Evolutionary conservation across 2,113 vertebrate species (phyloP), one percentile per base, ranked within the genome.

Genomic region (Polypterus bichir): DNA sequence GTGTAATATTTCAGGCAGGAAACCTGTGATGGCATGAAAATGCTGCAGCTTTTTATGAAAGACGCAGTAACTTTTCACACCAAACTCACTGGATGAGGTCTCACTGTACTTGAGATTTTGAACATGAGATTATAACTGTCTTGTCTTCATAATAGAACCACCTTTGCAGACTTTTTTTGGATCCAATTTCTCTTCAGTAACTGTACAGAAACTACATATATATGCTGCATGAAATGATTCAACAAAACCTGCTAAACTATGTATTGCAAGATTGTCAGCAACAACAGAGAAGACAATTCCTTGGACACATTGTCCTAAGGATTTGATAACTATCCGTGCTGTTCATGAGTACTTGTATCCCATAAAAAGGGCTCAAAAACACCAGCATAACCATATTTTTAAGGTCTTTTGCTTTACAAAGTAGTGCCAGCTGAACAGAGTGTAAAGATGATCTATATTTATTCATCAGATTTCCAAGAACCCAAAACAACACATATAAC

Each of bases 241-340:
- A 3, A 68, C 59, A 70, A 69, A 73, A 5, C 56, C 64, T 8
- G 62, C 69, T 51, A 73, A 59, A 0, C 65, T 60, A 62, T 66
- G 67, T 5, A 62, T 65, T 61, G 49, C 64, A 5, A 69, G 47
- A 65, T 73, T 73, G 62, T 71, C 60, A 47, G 68, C 68, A 53
- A 56, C 62, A 7, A 76, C 65, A 68, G 46, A 62, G 9, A 69
- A 54, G 0, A 74, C 64, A 48, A 59, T 70, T 7, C 59, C 68
- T 3, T 5, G 53, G 27, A 72, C 3, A 48, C 48, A 61, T 46
- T 71, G 48, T 51, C 67, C 65, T 0, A 74, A 0, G 7, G 51
- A 48, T 52, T 71, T 57, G 59, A 70, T 65, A 5, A 66, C 73
- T 9, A 72, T 7, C 0, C 64, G 57, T 68, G 57, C 49, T 55